These are phyloP conservation scores for Arvicanthis niloticus DNA, from an alignment of 2,113 vertebrate genomes.

Conservation along the genomic window DNA sequence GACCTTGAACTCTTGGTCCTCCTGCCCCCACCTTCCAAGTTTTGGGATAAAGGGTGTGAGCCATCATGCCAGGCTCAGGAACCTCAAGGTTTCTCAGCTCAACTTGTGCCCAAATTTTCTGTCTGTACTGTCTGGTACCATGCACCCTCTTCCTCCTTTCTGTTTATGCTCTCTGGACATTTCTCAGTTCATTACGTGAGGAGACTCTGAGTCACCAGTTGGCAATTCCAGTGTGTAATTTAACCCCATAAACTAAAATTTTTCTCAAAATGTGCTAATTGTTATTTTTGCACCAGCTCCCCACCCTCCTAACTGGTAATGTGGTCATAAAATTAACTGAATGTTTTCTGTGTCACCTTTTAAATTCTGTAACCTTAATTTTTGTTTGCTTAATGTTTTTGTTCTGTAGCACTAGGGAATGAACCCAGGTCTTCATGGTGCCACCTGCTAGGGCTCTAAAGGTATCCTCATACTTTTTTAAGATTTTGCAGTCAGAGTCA, in stretches of 20 bases:
- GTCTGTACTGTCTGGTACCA: background rate
- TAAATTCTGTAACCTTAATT: background rate
- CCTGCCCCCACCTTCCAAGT: background rate
- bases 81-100: background rate
- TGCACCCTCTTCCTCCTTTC: background rate
- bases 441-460: background rate
- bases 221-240: background rate
- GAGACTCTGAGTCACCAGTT: slow-evolving; percentile 44
- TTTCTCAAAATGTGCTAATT: background rate
- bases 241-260: slow-evolving; percentile 54
- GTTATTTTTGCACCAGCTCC: slow-evolving; percentile 34
- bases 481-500: background rate
- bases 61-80: background rate
- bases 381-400: background rate
- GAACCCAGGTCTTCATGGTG: background rate
- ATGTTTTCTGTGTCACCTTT: slow-evolving; percentile 27
- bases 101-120: background rate
- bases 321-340: background rate
- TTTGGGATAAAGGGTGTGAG: background rate
- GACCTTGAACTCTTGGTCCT: background rate
- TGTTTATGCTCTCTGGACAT: background rate
- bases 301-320: background rate
- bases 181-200: background rate
- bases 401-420: background rate
- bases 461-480: background rate